A percentile compares a stretch with the other conserved stretches of the same genome.
Conservation (phyloP, 2,888 invertebrate genomes). For the Brachypalpus laphriformis region DNA sequence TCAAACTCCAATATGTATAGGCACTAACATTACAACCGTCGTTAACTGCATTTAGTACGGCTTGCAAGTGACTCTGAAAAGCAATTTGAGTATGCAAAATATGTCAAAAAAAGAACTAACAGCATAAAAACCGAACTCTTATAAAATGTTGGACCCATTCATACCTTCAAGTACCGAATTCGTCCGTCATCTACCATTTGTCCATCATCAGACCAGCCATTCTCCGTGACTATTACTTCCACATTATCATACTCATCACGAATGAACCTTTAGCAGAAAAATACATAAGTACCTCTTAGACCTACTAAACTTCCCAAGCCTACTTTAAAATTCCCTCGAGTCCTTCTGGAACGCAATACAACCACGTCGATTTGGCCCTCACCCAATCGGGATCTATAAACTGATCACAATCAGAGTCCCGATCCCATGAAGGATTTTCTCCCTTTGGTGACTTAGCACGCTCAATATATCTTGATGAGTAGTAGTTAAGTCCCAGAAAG, state of each 20-base stretch:
- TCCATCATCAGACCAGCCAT: slow-evolving; percentile 84
- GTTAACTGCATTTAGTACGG: slow-evolving; percentile 77
- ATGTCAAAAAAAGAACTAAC: too few relatives aligned
- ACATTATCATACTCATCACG: slow-evolving; percentile 84
- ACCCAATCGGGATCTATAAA: slow-evolving; percentile 77
- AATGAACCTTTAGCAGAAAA: slow-evolving; percentile 82
- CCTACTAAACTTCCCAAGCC: neutral
- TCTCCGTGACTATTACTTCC: slow-evolving; percentile 85
- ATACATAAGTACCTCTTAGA: neutral
- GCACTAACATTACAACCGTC: slow-evolving; percentile 78
- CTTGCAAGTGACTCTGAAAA: slow-evolving; percentile 77
- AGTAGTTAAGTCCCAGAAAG: slow-evolving; percentile 79
- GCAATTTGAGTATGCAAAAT: too few relatives aligned
- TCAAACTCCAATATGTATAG: slow-evolving; percentile 79
- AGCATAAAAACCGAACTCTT: too few relatives aligned
- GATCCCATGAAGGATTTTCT: slow-evolving; percentile 83
- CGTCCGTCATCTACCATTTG: slow-evolving; percentile 81
- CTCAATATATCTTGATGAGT: slow-evolving; percentile 77
- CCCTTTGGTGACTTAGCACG: slow-evolving; percentile 74
- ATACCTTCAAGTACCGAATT: slow-evolving; percentile 77
- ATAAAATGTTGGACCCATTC: too few relatives aligned
- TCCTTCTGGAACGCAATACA: slow-evolving; percentile 77
- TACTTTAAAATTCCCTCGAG: slow-evolving; percentile 35
- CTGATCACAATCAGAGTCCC: slow-evolving; percentile 81
- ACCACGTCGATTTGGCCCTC: slow-evolving; percentile 77